A percentile compares a stretch with the other conserved stretches of the same genome.
Conservation (phyloP, 2,113 vertebrate genomes). For the Polypterus bichir region DNA sequence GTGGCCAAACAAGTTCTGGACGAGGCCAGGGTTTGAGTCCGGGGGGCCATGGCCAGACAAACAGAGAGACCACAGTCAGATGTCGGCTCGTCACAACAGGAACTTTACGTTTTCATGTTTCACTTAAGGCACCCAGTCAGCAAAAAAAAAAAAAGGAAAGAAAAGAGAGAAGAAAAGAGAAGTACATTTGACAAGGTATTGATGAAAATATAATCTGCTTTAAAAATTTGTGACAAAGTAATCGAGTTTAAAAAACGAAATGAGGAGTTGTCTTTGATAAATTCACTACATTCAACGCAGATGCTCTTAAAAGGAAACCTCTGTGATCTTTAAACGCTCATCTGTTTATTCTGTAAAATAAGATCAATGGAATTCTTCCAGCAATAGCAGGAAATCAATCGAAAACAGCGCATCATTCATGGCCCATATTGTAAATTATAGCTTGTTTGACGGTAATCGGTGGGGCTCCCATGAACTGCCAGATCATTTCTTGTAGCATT, state of each 20-base stretch:
- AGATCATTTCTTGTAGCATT: constrained; percentile 37
- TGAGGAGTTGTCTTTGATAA: constrained; percentile 1
- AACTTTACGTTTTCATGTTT: too few species aligned
- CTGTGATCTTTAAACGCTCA: constrained; percentile 14
- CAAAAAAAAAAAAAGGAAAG: too few species aligned
- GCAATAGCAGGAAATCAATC: constrained; percentile 54
- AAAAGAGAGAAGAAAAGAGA: too few species aligned
- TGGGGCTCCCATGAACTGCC: constrained; percentile 28
- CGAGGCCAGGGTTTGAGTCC: too few species aligned
- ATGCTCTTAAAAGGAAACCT: background rate
- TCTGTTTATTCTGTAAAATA: constrained; percentile 41
- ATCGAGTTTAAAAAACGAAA: background rate
- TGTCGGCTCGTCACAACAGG: too few species aligned
- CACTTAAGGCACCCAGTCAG: too few species aligned
- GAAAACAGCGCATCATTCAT: constrained; percentile 47
- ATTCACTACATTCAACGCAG: background rate
- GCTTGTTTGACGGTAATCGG: constrained; percentile 45
- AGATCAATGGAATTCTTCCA: constrained; percentile 51
- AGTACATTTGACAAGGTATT: too few species aligned
- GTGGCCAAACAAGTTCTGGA: too few species aligned
- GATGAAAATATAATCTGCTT: background rate
- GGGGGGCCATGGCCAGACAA: too few species aligned
- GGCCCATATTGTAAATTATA: constrained; percentile 48
- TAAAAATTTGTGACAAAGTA: background rate
- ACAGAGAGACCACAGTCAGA: too few species aligned